Conservation (phyloP, 2,888 invertebrate genomes). For the Dexiosoma caninum region DNA sequence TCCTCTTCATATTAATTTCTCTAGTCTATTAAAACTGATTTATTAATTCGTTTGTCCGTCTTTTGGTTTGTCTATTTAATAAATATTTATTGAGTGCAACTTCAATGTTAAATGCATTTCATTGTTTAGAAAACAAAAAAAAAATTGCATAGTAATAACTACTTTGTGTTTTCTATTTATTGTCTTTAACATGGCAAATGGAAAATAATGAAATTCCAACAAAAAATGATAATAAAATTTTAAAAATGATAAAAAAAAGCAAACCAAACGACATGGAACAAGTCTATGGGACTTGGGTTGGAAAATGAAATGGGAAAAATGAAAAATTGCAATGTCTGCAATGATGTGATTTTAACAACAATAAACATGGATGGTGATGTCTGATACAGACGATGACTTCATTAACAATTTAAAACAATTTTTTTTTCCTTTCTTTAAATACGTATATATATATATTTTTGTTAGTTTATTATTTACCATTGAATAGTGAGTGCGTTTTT, state of each 20-base stretch:
- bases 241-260: neutral
- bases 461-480: constrained; percentile 1
- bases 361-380: constrained; percentile 35
- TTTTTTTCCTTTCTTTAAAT: too few relatives aligned
- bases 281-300: constrained; percentile 11
- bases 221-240: constrained; percentile 5
- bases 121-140: constrained; percentile 45
- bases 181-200: constrained; percentile 30
- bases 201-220: constrained; percentile 9
- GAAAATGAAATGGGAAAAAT: constrained; percentile 38
- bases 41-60: constrained; percentile 1
- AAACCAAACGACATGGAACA: too few relatives aligned
- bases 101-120: constrained; percentile 56
- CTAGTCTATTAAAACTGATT: neutral
- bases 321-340: constrained; percentile 53
- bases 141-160: constrained; percentile 45
- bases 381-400: constrained; percentile 45
- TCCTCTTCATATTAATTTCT: too few relatives aligned
- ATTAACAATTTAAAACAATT: constrained; percentile 40
- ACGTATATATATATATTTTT: neutral
- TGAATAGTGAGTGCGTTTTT: constrained; percentile 1
- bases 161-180: constrained; percentile 34
- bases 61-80: constrained; percentile 27
- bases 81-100: constrained; percentile 60
- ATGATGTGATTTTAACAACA: constrained; percentile 42